phyloP scores from a whole-genome alignment of 1,140 invertebrate species.

The Maconellicoccus hirsutus region DNA sequence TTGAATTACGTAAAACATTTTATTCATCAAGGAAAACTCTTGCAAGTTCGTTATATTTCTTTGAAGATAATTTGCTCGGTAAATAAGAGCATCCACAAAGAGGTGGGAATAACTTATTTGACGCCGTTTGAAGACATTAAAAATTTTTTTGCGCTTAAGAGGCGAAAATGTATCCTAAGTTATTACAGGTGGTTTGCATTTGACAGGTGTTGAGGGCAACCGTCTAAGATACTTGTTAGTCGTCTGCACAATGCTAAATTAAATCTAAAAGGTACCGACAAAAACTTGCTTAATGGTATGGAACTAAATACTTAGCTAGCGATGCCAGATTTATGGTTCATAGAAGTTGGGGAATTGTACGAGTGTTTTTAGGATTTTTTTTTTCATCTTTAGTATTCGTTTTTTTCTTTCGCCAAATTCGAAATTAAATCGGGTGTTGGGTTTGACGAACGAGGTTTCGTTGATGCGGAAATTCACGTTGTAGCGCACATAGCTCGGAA shows the following conservation, averaged over 20 bases:
- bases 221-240: conserved; percentile 8
- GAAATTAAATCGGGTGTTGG: too few relatives aligned
- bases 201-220: conserved; percentile 8
- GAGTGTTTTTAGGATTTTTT: too few relatives aligned
- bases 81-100: background rate
- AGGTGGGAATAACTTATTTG: background rate
- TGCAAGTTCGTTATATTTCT: background rate
- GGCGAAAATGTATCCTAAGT: conserved; percentile 11
- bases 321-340: background rate
- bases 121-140: background rate
- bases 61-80: background rate
- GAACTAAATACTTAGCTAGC: background rate
- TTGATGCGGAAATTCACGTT: too few relatives aligned
- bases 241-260: background rate
- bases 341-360: too few relatives aligned
- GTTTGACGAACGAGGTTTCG: too few relatives aligned
- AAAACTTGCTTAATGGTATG: conserved; percentile 16
- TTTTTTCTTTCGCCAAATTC: too few relatives aligned
- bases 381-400: too few relatives aligned
- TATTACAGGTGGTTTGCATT: conserved; percentile 22
- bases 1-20: conserved; percentile 1
- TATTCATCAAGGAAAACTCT: background rate
- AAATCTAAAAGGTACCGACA: background rate
- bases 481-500: too few relatives aligned
- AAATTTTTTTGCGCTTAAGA: background rate